Evolutionary conservation across 2,888 invertebrate genomes (phyloP).

Genomic region (Leuctra nigra): DNA sequence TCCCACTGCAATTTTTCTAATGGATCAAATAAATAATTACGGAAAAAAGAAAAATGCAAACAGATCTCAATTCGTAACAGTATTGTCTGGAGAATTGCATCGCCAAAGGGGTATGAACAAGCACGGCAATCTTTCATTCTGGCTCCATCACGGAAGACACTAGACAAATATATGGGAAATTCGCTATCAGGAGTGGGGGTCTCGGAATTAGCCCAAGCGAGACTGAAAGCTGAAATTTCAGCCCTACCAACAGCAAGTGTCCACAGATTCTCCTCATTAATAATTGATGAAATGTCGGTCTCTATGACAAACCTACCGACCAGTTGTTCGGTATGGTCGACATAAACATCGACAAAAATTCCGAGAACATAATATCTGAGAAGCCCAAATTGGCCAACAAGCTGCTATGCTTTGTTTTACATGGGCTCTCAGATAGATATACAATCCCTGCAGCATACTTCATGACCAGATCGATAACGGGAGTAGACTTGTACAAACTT

Average conservation of each 20-base stretch:
- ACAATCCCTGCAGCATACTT: neutral
- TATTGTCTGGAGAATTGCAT: neutral
- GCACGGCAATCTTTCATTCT: neutral
- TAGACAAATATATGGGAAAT: neutral
- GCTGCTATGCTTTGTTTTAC: neutral
- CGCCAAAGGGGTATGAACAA: neutral
- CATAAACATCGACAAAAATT: neutral
- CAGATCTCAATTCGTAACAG: neutral
- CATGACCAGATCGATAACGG: neutral
- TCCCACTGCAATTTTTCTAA: neutral
- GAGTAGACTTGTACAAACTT: neutral
- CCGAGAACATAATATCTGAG: neutral
- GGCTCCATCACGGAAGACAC: neutral
- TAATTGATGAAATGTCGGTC: neutral
- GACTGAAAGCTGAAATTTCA: neutral
- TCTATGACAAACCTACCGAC: neutral
- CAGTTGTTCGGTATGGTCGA: neutral
- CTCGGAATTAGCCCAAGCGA: neutral
- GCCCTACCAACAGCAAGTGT: neutral
- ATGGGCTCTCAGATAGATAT: neutral
- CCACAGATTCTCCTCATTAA: neutral
- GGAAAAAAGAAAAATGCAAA: neutral
- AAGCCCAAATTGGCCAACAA: neutral
- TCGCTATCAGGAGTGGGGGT: neutral
- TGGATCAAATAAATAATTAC: neutral